Evolutionary conservation across 1,140 invertebrate species (phyloP).

Genomic region (Tetramorium alpestre): DNA sequence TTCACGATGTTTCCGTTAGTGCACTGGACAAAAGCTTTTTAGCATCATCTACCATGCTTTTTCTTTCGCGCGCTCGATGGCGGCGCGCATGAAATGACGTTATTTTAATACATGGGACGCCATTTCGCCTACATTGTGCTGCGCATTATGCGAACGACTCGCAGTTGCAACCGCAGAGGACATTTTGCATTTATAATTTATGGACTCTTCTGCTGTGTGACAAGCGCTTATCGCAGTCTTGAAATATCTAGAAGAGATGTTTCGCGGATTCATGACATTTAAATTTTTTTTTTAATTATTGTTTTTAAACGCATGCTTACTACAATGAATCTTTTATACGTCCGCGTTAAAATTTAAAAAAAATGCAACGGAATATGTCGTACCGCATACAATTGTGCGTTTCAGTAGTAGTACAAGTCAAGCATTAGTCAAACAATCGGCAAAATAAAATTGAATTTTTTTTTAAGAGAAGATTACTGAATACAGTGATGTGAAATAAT

Average conservation of each 20-base stretch:
- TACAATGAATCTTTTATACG: not conserved
- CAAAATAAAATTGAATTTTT: not conserved
- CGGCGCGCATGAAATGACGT: constrained; percentile 58
- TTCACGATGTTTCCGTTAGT: not conserved
- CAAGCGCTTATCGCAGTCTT: constrained; percentile 48
- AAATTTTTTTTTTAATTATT: constrained; percentile 25
- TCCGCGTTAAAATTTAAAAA: not conserved
- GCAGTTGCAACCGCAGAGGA: constrained; percentile 67
- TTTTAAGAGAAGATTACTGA: not conserved
- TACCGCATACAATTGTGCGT: not conserved
- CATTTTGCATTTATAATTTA: constrained; percentile 75
- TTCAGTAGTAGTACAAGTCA: constrained; percentile 14
- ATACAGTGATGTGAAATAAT: not conserved
- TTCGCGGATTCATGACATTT: constrained; percentile 3
- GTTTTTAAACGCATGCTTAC: not conserved
- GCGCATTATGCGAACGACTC: constrained; percentile 57
- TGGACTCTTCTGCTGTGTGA: constrained; percentile 49
- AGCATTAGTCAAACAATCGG: not conserved
- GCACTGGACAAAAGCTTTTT: constrained; percentile 52
- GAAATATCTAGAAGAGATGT: constrained; percentile 41
- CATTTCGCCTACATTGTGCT: constrained; percentile 50
- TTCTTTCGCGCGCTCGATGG: constrained; percentile 55
- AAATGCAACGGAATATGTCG: not conserved
- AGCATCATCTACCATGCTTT: constrained; percentile 49
- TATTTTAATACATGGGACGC: constrained; percentile 63